Percentiles rank a stretch among this genome's conserved stretches.
These are phyloP conservation scores for Meloidogyne chitwoodi DNA, from an alignment of 1,140 invertebrate genomes.

Conservation along the genomic window DNA sequence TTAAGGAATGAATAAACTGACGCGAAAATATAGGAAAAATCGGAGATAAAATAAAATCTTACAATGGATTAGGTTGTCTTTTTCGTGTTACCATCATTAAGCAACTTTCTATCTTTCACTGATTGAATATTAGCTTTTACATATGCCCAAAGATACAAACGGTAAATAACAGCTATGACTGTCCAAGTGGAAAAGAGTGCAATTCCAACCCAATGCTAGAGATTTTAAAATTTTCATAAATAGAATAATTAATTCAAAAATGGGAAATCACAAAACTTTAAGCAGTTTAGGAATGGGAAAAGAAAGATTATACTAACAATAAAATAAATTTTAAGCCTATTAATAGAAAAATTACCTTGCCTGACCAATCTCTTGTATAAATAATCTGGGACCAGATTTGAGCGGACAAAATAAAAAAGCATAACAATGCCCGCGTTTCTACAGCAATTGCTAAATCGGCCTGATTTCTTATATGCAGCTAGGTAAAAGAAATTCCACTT, in stretches of 20 bases:
- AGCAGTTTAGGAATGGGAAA: too few relatives aligned
- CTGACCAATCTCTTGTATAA: slow-evolving; percentile 50
- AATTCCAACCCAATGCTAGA: slow-evolving; percentile 57
- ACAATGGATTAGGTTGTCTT: neutral
- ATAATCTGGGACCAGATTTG: slow-evolving; percentile 59
- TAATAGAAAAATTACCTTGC: slow-evolving; percentile 5
- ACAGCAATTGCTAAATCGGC: slow-evolving; percentile 48
- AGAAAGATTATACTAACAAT: too few relatives aligned
- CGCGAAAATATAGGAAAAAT: neutral
- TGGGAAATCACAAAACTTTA: neutral
- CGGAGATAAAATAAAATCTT: neutral
- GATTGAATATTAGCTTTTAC: neutral
- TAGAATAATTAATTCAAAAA: neutral
- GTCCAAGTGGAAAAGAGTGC: slow-evolving; percentile 58
- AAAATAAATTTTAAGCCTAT: too few relatives aligned
- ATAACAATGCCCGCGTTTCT: slow-evolving; percentile 52
- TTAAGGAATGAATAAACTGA: neutral
- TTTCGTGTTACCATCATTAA: neutral
- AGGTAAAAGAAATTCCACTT: neutral
- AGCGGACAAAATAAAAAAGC: slow-evolving; percentile 51
- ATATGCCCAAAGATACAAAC: slow-evolving; percentile 22
- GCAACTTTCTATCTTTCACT: neutral
- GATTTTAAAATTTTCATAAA: neutral
- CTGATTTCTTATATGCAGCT: slow-evolving; percentile 49
- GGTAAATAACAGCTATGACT: slow-evolving; percentile 51